Evolutionary conservation across 2,888 invertebrate species (phyloP), one percentile per base, ranked within the genome.

Genomic region (Sisyra nigra): DNA sequence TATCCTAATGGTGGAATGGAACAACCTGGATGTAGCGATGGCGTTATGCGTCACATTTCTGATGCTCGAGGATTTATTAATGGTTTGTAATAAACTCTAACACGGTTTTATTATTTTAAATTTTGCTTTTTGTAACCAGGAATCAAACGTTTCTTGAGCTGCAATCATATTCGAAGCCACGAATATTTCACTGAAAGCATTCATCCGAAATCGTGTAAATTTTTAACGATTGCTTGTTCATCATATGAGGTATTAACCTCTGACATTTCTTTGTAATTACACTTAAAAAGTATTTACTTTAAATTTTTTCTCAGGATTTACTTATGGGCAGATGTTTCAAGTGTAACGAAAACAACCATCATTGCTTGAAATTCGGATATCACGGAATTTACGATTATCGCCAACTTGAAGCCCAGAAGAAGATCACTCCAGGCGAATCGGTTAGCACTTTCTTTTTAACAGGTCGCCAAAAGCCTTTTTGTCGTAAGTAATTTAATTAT

Each of bases 1-100:
- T 93, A 80, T 58, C 89, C 91, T 0, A 93, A 93, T 56, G 89
- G 88, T 0, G 92, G 92, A 0, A 71, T 76, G 5, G 73, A 76
- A 45, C 91, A 84, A 56, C 84, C 84, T 0, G 85, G 84, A 2
- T 71, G 71, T 51, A 65, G 62, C 44, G 65, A 67, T 41, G 72
- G 68, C 29, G 67, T 81, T 10, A 64, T 73, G 40, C 73, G 76
- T 47, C 77, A 76, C 38, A 74, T 82, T 49, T 70, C 71, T 45
- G 66, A 70, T 42, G 74, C 75, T 51, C 69, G 71, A 31, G 74
- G 73, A 35, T 74, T 24, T 24, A 24, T 24, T 5, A 24, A 24
- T 24, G 24, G 24, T 24, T 24, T 3, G 24, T 24, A 24, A 24
- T 7, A 24, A 77, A 35, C 64, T 80, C 43, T 67, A 79, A 47